phyloP scores from a whole-genome alignment of 1,140 invertebrate genomes.

The Penaeus indicus region DNA sequence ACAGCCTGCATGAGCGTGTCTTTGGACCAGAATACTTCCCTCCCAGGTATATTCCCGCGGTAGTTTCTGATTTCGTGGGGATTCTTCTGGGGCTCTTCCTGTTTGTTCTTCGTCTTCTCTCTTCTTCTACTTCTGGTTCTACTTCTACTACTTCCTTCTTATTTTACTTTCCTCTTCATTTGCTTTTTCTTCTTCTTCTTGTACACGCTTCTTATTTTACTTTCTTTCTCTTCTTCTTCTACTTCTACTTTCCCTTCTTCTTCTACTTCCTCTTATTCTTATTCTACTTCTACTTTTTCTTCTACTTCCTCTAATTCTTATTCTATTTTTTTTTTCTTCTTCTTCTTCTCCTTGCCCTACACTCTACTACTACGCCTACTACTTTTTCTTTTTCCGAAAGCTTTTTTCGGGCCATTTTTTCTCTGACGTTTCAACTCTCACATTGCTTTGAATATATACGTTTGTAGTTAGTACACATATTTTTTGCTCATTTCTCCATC shows the following conservation, averaged over 20 bases:
- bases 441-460: no score
- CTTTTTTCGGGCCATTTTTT: not conserved
- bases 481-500: no score
- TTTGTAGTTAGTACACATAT: no score
- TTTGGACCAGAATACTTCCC: slow-evolving; percentile 80
- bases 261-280: slow-evolving; percentile 60
- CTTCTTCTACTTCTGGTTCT: not conserved
- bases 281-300: not conserved
- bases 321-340: slow-evolving; percentile 54
- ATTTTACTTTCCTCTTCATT: slow-evolving; percentile 24
- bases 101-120: not conserved
- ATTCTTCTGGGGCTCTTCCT: not conserved
- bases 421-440: not conserved
- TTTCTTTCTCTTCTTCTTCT: slow-evolving; percentile 61
- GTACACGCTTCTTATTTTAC: not conserved
- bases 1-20: slow-evolving; percentile 78
- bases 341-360: slow-evolving; percentile 36
- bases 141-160: not conserved
- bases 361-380: not conserved
- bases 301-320: slow-evolving; percentile 39
- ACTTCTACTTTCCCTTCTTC: not conserved
- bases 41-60: slow-evolving; percentile 76
- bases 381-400: slow-evolving; percentile 5
- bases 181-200: slow-evolving; percentile 45
- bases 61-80: not conserved